phyloP scores from a whole-genome alignment of 2,113 vertebrate species.

The Neodontobutis hainanensis region DNA sequence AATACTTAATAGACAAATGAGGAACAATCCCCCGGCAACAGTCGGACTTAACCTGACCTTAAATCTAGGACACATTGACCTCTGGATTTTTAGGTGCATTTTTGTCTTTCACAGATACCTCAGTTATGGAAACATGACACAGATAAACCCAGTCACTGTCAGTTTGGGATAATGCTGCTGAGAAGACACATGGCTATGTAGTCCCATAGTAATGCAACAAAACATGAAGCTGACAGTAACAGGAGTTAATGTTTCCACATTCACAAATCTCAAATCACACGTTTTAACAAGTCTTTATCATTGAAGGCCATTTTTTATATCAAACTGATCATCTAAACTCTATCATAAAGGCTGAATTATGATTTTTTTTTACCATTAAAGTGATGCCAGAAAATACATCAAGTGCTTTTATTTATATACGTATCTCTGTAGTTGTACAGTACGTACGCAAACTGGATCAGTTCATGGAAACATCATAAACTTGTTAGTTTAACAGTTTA shows the following conservation, averaged over 20 bases:
- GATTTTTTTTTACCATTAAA: too few relatives aligned
- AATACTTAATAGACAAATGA: constrained; percentile 29
- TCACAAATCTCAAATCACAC: too few relatives aligned
- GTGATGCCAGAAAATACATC: too few relatives aligned
- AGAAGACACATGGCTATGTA: constrained; percentile 7
- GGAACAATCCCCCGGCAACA: constrained; percentile 60
- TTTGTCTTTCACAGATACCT: constrained; percentile 40
- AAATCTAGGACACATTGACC: constrained; percentile 50
- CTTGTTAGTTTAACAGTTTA: too few relatives aligned
- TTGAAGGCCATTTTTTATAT: too few relatives aligned
- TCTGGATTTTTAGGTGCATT: constrained; percentile 43
- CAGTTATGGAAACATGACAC: constrained; percentile 49
- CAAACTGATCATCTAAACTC: not conserved
- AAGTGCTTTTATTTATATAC: too few relatives aligned
- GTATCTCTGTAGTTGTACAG: too few relatives aligned
- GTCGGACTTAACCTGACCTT: constrained; percentile 42
- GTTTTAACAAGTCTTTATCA: too few relatives aligned
- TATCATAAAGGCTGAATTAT: too few relatives aligned
- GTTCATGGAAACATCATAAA: too few relatives aligned
- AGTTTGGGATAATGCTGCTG: constrained; percentile 18
- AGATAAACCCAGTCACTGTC: constrained; percentile 35
- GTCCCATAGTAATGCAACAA: constrained; percentile 17
- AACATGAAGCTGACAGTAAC: not conserved
- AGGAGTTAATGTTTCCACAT: too few relatives aligned
- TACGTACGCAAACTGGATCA: too few relatives aligned